Evolutionary conservation across 2,797 vertebrate genomes (phyloP).

Genomic region (Lithobates sylvaticus): DNA sequence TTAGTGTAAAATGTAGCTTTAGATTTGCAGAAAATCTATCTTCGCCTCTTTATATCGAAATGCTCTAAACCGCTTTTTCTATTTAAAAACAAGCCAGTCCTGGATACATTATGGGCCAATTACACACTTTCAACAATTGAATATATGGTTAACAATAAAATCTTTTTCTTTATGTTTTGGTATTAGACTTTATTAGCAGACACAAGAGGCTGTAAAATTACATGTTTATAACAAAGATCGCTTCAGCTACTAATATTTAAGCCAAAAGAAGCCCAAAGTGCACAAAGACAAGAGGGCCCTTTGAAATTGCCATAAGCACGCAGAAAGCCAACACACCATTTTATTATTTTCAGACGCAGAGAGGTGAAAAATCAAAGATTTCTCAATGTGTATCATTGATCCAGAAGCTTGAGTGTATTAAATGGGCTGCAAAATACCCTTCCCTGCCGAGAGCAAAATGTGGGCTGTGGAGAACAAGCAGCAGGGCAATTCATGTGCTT

Average conservation of each 20-base stretch:
- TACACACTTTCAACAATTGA: background rate
- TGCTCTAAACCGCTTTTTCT: no score
- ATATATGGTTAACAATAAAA: background rate
- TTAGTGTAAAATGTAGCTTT: no score
- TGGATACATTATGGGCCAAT: no score
- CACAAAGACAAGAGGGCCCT: slow-evolving; percentile 30
- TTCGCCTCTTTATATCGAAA: no score
- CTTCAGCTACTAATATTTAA: slow-evolving; percentile 24
- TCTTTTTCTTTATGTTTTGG: background rate
- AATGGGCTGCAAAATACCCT: slow-evolving; percentile 39
- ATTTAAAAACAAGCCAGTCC: no score
- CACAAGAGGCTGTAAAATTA: background rate
- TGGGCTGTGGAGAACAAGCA: slow-evolving; percentile 45
- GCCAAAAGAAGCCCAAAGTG: slow-evolving; percentile 28
- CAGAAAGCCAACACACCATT: slow-evolving; percentile 38
- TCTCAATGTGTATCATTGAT: slow-evolving; percentile 59
- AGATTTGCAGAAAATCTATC: no score
- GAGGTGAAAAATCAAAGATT: slow-evolving; percentile 58
- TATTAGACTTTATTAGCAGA: background rate
- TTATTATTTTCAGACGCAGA: slow-evolving; percentile 51
- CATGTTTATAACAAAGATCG: background rate
- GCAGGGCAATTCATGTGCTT: slow-evolving; percentile 40
- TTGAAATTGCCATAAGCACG: slow-evolving; percentile 42
- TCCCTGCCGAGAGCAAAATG: slow-evolving; percentile 50
- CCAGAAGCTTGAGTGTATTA: slow-evolving; percentile 37